phyloP scores from a whole-genome alignment of 1,140 invertebrate species.

The Proctacanthus coquilletti region DNA sequence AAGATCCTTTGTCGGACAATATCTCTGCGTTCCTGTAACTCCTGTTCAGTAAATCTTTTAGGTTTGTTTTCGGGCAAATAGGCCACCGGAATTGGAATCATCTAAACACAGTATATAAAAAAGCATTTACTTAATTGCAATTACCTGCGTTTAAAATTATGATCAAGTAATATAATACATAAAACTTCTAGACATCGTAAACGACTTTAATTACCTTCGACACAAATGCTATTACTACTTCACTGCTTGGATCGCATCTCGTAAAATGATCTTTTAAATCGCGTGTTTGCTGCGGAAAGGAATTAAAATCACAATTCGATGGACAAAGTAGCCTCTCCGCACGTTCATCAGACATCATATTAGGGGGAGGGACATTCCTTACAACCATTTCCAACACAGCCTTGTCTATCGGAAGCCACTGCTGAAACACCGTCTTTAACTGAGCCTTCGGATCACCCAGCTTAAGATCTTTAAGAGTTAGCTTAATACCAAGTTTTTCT shows the following conservation, averaged over 20 bases:
- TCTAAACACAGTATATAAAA: constrained; percentile 5
- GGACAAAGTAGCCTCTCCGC: constrained; percentile 58
- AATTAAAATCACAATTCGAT: constrained; percentile 47
- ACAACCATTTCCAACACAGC: constrained; percentile 70
- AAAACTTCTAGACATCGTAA: background rate
- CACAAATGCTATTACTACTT: constrained; percentile 75
- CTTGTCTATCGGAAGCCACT: constrained; percentile 79
- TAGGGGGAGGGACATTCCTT: constrained; percentile 63
- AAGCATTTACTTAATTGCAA: background rate
- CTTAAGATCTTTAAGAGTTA: constrained; percentile 59
- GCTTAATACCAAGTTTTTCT: constrained; percentile 63
- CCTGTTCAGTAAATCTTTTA: constrained; percentile 56
- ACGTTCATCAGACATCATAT: constrained; percentile 60
- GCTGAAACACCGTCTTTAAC: constrained; percentile 64
- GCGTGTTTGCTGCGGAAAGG: constrained; percentile 52
- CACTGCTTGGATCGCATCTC: constrained; percentile 47
- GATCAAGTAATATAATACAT: background rate
- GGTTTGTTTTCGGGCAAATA: constrained; percentile 54
- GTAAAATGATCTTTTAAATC: constrained; percentile 60
- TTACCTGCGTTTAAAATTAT: background rate
- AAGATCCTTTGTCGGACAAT: constrained; percentile 46
- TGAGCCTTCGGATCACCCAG: constrained; percentile 62
- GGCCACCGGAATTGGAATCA: constrained; percentile 42
- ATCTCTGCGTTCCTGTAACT: constrained; percentile 55
- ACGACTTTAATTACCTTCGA: constrained; percentile 73